Evolutionary conservation across 2,113 vertebrate genomes (phyloP).

Genomic region (Indicator indicator): DNA sequence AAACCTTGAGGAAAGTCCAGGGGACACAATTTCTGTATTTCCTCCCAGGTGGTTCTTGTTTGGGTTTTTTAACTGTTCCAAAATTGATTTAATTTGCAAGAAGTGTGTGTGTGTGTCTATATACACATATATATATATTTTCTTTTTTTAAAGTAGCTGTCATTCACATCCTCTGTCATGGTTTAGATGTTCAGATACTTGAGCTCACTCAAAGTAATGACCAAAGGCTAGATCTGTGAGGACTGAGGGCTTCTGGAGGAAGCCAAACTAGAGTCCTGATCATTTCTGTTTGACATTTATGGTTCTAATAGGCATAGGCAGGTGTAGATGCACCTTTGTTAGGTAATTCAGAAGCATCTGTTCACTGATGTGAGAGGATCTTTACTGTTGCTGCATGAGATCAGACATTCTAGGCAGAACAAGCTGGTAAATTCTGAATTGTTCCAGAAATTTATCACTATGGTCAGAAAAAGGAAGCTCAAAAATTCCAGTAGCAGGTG

Average conservation of each 20-base stretch:
- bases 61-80: neutral
- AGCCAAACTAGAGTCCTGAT: neutral
- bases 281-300: neutral
- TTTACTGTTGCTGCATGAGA: neutral
- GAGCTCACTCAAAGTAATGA: neutral
- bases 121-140: no score
- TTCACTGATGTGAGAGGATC: neutral
- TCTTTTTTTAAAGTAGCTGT: neutral
- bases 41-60: neutral
- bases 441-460: neutral
- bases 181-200: neutral
- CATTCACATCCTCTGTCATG: fast-evolving
- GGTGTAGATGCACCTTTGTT: neutral
- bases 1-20: neutral
- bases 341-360: neutral
- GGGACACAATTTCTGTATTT: neutral
- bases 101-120: fast-evolving
- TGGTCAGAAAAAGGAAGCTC: neutral
- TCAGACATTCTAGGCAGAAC: neutral
- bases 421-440: neutral
- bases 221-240: neutral
- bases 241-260: neutral
- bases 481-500: neutral
- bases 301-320: neutral
- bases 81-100: neutral